Percentiles rank a stretch among this genome's conserved stretches.
phyloP scores from a whole-genome alignment of 2,888 invertebrate species.

The Phyllotreta cruciferae region DNA sequence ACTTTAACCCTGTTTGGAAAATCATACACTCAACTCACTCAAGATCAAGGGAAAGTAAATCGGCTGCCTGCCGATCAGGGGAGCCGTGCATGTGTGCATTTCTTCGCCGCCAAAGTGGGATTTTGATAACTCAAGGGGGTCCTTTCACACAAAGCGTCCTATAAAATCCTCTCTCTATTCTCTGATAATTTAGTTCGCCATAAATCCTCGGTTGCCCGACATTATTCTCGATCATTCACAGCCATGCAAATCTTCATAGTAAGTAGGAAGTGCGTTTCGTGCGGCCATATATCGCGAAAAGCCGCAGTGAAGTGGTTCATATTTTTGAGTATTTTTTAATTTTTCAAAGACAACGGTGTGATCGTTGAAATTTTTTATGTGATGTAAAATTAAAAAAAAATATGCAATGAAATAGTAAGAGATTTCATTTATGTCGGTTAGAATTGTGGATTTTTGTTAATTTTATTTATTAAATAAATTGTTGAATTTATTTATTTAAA shows the following conservation, averaged over 20 bases:
- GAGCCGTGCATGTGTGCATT: slow-evolving; percentile 14
- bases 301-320: slow-evolving; percentile 16
- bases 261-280: slow-evolving; percentile 43
- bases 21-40: slow-evolving; percentile 14
- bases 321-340: slow-evolving; percentile 6
- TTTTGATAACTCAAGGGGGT: slow-evolving; percentile 41
- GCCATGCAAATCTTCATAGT: slow-evolving; percentile 48
- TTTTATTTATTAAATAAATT: background rate
- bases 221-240: slow-evolving; percentile 23
- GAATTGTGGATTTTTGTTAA: background rate
- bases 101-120: slow-evolving; percentile 35
- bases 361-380: background rate
- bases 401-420: background rate
- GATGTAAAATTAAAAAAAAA: no score
- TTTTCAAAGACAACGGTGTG: background rate
- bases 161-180: slow-evolving; percentile 47
- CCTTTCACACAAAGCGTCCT: slow-evolving; percentile 52
- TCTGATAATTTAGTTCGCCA: slow-evolving; percentile 45
- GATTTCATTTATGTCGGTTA: background rate
- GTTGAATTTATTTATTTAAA: no score
- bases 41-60: slow-evolving; percentile 51
- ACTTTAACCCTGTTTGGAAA: background rate
- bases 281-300: slow-evolving; percentile 21
- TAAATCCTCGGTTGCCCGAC: slow-evolving; percentile 25
- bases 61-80: slow-evolving; percentile 22